phyloP scores from a whole-genome alignment of 1,140 invertebrate species.

The Ganaspis sp. region DNA sequence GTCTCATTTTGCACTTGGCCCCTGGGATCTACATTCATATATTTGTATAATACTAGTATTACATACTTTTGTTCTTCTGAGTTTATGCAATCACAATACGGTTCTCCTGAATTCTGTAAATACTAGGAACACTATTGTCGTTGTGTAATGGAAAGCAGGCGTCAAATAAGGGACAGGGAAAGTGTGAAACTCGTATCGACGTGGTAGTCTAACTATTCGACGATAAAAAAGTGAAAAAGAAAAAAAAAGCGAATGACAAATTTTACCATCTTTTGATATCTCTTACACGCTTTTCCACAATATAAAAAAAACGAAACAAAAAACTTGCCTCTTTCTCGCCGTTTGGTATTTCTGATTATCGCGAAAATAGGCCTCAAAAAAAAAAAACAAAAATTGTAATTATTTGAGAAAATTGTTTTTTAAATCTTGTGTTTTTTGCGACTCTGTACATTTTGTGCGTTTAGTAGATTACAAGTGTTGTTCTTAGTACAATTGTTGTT shows the following conservation, averaged over 20 bases:
- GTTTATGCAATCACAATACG: conserved; percentile 54
- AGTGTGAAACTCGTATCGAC: conserved; percentile 56
- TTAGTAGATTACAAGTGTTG: too few species aligned
- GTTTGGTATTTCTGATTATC: conserved; percentile 14
- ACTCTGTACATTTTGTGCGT: too few species aligned
- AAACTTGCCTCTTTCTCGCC: conserved; percentile 10
- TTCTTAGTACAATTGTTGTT: too few species aligned
- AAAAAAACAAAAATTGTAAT: too few species aligned
- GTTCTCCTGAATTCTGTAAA: conserved; percentile 63
- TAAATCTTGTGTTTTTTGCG: too few species aligned
- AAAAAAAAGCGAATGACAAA: conserved; percentile 42
- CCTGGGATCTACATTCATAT: conserved; percentile 56
- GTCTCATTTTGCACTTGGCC: conserved; percentile 62
- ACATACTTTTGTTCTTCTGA: conserved; percentile 65
- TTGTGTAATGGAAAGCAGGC: conserved; percentile 55
- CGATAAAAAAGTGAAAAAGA: conserved; percentile 39
- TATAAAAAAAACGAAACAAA: background rate
- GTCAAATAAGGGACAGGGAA: conserved; percentile 52
- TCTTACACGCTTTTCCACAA: background rate
- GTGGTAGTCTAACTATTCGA: conserved; percentile 47
- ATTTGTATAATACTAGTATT: conserved; percentile 70
- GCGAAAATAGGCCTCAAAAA: background rate
- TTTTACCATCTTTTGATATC: conserved; percentile 1
- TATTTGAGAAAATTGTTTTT: too few species aligned
- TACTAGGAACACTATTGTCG: conserved; percentile 63